Evolutionary conservation across 2,888 invertebrate species (phyloP).

Genomic region (Oasisia sp.): DNA sequence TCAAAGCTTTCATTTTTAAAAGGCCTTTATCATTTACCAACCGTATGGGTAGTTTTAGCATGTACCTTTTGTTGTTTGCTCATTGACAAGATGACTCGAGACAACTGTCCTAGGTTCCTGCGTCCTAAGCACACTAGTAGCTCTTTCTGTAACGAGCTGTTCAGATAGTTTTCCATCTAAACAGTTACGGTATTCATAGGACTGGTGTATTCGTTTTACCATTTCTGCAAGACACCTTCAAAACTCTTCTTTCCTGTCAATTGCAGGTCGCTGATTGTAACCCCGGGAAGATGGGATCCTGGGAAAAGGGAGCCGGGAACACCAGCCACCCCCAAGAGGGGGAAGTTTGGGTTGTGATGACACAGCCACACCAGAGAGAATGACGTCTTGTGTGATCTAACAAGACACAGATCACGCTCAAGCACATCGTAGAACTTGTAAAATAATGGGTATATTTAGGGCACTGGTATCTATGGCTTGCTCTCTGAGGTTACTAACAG

Average conservation of each 20-base stretch:
- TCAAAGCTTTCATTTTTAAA: no score
- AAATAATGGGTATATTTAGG: not conserved
- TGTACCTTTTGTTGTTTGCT: no score
- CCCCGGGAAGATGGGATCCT: conserved; percentile 73
- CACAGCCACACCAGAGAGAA: not conserved
- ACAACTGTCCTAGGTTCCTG: no score
- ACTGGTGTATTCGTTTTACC: not conserved
- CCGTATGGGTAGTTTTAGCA: no score
- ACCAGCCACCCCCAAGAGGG: conserved; percentile 17
- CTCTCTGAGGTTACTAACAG: not conserved
- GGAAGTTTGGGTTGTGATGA: not conserved
- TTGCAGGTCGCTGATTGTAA: conserved; percentile 69
- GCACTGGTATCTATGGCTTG: not conserved
- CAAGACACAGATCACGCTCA: not conserved
- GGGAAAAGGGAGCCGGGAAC: conserved; percentile 63
- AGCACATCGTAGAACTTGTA: not conserved
- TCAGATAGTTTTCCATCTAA: no score
- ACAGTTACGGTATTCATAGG: no score
- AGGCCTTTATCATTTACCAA: no score
- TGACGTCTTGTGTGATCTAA: not conserved
- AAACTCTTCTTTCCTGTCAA: conserved; percentile 34
- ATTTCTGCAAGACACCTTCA: not conserved
- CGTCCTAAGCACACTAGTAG: no score
- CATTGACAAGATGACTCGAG: no score
- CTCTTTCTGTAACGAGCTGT: no score